Evolutionary conservation across 1,140 invertebrate species (phyloP).

Genomic region (Caenorhabditis inopinata): DNA sequence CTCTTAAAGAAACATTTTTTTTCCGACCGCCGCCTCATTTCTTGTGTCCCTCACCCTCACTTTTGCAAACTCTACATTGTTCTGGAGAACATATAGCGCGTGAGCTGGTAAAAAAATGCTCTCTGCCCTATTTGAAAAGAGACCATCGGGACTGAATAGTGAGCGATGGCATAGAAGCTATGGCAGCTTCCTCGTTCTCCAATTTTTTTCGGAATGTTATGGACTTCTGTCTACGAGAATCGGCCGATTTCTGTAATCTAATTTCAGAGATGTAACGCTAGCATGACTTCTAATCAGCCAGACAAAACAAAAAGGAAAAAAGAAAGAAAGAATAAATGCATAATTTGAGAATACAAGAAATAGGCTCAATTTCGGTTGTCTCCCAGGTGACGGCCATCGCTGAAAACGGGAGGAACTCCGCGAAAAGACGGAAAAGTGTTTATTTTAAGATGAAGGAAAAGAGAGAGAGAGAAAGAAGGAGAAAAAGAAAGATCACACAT

Average conservation of each 20-base stretch:
- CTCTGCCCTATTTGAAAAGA: background rate
- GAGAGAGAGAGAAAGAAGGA: too few species aligned
- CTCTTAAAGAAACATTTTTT: conserved; percentile 15
- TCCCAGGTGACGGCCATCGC: background rate
- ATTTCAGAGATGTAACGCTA: too few species aligned
- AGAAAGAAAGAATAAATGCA: background rate
- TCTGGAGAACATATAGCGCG: background rate
- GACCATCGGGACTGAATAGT: background rate
- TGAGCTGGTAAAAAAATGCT: background rate
- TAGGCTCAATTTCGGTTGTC: conserved; percentile 4
- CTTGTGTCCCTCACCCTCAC: background rate
- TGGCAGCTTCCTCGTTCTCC: background rate
- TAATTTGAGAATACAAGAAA: conserved; percentile 5
- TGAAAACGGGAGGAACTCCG: too few species aligned
- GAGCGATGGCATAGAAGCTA: background rate
- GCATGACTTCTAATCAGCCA: too few species aligned
- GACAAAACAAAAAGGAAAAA: background rate
- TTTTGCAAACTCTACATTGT: background rate
- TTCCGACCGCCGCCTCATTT: background rate
- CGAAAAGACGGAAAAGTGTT: background rate
- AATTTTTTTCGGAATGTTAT: background rate
- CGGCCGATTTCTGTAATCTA: too few species aligned
- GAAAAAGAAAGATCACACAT: too few species aligned
- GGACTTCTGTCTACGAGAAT: too few species aligned
- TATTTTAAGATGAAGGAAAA: too few species aligned